Conservation (phyloP, 2,797 vertebrate species). For the Hydrocynus forskahlii region DNA sequence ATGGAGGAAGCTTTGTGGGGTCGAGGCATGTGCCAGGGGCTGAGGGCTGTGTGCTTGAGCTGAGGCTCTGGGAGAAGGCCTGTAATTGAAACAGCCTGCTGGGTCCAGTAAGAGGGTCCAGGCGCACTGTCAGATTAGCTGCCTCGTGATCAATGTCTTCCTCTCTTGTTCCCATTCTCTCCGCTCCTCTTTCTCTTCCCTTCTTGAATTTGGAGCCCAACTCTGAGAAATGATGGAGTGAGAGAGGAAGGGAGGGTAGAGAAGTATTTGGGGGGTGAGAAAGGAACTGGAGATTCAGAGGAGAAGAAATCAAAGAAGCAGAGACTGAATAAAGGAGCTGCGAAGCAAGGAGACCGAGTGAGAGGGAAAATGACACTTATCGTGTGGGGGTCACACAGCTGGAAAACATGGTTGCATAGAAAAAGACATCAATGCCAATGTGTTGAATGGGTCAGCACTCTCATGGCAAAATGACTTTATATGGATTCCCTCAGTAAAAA, state of each 20-base stretch:
- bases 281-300: background rate
- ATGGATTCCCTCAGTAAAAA: background rate
- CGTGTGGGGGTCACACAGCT: too few relatives aligned
- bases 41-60: conserved; percentile 9
- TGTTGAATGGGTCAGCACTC: background rate
- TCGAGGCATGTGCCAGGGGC: conserved; percentile 16
- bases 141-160: conserved; percentile 49
- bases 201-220: background rate
- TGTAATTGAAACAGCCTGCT: conserved; percentile 46
- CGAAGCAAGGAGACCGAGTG: conserved; percentile 3
- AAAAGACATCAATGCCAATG: background rate
- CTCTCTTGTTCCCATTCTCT: background rate
- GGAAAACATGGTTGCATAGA: background rate
- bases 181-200: background rate
- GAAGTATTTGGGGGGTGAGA: too few relatives aligned
- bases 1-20: conserved; percentile 43
- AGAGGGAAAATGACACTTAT: background rate
- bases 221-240: conserved; percentile 6
- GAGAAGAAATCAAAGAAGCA: background rate
- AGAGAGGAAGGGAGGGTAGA: background rate
- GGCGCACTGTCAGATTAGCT: conserved; percentile 41
- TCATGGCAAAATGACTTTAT: background rate
- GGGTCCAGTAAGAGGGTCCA: conserved; percentile 2
- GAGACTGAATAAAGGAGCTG: too few relatives aligned
- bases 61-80: conserved; percentile 9